phyloP scores from a whole-genome alignment of 1,140 invertebrate species.

The Caenorhabditis brenneri region DNA sequence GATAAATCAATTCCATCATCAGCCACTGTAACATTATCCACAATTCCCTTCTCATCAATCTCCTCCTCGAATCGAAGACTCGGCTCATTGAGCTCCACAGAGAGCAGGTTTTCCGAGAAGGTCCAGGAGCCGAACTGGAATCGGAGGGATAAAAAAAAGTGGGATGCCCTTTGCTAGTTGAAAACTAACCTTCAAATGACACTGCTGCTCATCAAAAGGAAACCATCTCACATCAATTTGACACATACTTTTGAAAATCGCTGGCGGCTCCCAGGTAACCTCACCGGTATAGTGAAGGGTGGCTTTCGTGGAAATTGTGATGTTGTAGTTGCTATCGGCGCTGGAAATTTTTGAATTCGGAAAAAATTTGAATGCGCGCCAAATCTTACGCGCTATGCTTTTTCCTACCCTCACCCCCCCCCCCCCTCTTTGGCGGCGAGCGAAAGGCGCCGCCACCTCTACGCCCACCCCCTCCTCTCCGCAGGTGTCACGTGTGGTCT shows the following conservation, averaged over 20 bases:
- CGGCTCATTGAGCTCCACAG: constrained; percentile 65
- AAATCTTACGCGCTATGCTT: no score
- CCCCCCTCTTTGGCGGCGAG: no score
- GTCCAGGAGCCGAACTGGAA: constrained; percentile 92
- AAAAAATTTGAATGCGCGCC: no score
- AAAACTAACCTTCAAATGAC: constrained; percentile 78
- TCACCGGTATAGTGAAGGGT: constrained; percentile 81
- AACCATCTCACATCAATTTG: constrained; percentile 87
- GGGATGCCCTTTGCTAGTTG: neutral
- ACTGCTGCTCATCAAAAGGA: constrained; percentile 86
- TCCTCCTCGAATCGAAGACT: constrained; percentile 56
- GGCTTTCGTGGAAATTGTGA: constrained; percentile 75
- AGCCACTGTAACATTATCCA: constrained; percentile 65
- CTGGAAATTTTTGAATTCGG: no score
- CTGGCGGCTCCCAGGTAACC: constrained; percentile 94
- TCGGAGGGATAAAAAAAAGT: no score
- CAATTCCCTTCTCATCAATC: constrained; percentile 63
- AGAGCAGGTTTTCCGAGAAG: constrained; percentile 78
- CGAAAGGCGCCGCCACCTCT: no score
- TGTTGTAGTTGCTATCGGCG: constrained; percentile 75
- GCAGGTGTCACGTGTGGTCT: no score
- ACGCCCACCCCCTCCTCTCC: no score
- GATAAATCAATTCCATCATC: constrained; percentile 77
- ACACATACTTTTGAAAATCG: constrained; percentile 97
- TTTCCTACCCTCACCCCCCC: no score